Evolutionary conservation across 2,797 vertebrate species (phyloP).

Genomic region (Valencia hispanica): DNA sequence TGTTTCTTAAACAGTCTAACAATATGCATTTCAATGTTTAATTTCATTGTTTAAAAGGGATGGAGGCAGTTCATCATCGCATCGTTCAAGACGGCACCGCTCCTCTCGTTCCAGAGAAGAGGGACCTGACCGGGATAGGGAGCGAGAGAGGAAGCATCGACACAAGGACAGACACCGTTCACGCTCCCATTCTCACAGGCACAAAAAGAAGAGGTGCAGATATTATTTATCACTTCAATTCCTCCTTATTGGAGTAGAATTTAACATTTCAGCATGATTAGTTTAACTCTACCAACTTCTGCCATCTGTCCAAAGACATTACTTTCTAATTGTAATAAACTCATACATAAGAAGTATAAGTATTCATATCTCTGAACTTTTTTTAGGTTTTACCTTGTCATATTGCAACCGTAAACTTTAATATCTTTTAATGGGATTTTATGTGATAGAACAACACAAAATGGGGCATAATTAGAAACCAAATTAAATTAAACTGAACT

Average conservation of each 20-base stretch:
- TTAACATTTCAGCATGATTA: neutral
- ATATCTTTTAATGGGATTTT: too few species aligned
- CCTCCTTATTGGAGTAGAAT: neutral
- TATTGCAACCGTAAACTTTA: neutral
- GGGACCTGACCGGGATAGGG: constrained; percentile 72
- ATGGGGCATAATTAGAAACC: neutral
- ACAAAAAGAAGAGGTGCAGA: constrained; percentile 81
- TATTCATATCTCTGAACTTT: neutral
- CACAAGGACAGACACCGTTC: constrained; percentile 85
- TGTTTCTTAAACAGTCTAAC: neutral
- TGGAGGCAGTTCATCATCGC: constrained; percentile 81
- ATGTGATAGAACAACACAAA: neutral
- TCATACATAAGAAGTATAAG: neutral
- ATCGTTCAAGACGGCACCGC: constrained; percentile 79
- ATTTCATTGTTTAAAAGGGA: constrained; percentile 71
- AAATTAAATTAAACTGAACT: neutral
- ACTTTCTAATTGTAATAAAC: neutral
- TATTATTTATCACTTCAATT: neutral
- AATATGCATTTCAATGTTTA: neutral
- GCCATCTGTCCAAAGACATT: neutral
- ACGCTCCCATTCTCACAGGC: constrained; percentile 83
- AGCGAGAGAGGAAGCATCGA: constrained; percentile 80
- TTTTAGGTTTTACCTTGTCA: neutral
- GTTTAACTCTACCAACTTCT: neutral
- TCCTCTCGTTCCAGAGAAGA: constrained; percentile 80